A percentile compares a stretch with the other conserved stretches of the same genome.
Conservation (phyloP, 1,140 invertebrate species). For the Orius laevigatus region DNA sequence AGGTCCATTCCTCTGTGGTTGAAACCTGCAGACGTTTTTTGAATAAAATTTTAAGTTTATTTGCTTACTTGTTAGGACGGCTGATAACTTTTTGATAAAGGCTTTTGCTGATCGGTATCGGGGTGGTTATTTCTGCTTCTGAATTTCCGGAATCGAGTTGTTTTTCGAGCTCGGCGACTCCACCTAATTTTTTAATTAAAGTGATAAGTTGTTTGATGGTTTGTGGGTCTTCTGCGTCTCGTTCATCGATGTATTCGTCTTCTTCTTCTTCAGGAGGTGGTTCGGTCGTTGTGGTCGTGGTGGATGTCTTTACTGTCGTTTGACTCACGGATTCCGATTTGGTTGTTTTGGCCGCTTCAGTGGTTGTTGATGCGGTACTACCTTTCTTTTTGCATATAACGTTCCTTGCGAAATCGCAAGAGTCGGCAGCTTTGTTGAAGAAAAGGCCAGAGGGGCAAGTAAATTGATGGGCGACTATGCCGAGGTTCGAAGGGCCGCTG, state of each 20-base stretch:
- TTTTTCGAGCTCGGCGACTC: conserved; percentile 64
- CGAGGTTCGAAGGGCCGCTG: conserved; percentile 70
- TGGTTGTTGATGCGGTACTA: conserved; percentile 29
- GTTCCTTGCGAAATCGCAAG: conserved; percentile 79
- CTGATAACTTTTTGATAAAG: conserved; percentile 38
- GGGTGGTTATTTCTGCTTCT: conserved; percentile 34
- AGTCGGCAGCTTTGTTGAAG: conserved; percentile 81
- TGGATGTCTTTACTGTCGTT: conserved; percentile 33
- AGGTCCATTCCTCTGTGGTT: conserved; percentile 23
- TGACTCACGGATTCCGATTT: conserved; percentile 26
- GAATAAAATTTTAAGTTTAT: too few species aligned
- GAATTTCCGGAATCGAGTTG: conserved; percentile 35
- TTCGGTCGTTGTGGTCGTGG: conserved; percentile 27
- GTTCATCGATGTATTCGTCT: conserved; percentile 47
- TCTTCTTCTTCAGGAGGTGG: conserved; percentile 32
- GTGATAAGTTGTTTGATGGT: conserved; percentile 71
- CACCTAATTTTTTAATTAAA: conserved; percentile 70
- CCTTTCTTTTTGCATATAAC: conserved; percentile 54
- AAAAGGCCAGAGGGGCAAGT: conserved; percentile 79
- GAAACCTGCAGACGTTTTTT: conserved; percentile 16
- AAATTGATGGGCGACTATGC: conserved; percentile 82
- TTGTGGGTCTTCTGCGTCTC: conserved; percentile 58
- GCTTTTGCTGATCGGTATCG: conserved; percentile 42
- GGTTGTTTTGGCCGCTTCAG: conserved; percentile 17
- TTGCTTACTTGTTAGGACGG: conserved; percentile 9